Base-by-base conservation (phyloP, 1,140 invertebrate species). In the Augochlora pura region DNA sequence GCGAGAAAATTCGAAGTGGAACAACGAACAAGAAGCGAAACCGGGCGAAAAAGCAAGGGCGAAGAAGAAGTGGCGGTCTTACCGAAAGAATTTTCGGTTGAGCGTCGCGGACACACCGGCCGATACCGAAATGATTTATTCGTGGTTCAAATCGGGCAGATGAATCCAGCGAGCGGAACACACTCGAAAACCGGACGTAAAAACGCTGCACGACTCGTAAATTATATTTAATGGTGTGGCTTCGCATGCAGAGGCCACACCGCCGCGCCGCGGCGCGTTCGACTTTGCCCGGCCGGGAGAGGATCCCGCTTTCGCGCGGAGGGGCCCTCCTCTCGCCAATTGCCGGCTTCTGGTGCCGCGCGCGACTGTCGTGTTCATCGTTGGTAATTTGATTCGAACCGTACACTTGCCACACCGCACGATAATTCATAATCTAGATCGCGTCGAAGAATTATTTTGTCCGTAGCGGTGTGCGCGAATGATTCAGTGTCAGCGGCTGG, bases 221-320 rank as follows among this genome's bases (percentile, higher is more conserved):
- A 86, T 88, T 88, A 87, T 64, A 78, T 83, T 82, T 87, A 87
- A 87, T 82, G 70, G 77, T 72, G 67, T 39, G 54, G 63, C 59
- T 65, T 81, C 62, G 85, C 77, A 69, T 84, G 77, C 75, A 74
- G 65, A 65, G 38, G 32, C n/a, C n/a, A n/a, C 32, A 32, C 32
- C 32, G 32, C 4, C 32, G 4, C 32, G 4, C 73, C 65, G 77
- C 76, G n/a, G n/a, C 59, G 46, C 39, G 25, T 14, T 32, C 32
- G 32, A 32, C 32, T 32, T 32, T 32, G 32, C 12, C 5, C 21
- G 54, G 54, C 18, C 25, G 62, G 52, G n/a, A n/a, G n/a, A 72
- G 76, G 77, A 83, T 77, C 66, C 68, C 63, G 27, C 21, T 57
- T 71, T 76, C 57, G 62, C 69, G 60, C 21, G 39, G 63, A n/a